These are phyloP conservation scores for Coenonympha arcania DNA, from an alignment of 2,888 invertebrate genomes.

Conservation along the genomic window DNA sequence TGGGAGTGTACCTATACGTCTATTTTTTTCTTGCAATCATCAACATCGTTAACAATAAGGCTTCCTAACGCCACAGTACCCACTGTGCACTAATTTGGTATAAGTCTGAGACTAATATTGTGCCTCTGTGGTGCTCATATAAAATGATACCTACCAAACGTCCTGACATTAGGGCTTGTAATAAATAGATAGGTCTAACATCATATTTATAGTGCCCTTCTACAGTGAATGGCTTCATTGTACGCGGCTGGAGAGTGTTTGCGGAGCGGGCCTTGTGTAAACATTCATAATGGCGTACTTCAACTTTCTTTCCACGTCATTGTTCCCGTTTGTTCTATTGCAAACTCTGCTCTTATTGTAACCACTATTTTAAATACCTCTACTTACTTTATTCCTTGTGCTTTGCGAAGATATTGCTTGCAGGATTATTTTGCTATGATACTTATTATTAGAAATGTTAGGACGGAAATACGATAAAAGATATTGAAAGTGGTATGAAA, in stretches of 20 bases:
- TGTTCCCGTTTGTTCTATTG: constrained; percentile 30
- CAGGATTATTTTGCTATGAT: background rate
- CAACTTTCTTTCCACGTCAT: constrained; percentile 42
- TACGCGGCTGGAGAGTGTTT: constrained; percentile 29
- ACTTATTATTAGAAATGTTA: background rate
- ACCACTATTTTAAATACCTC: constrained; percentile 11
- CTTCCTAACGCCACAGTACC: too few relatives aligned
- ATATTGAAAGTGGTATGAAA: too few relatives aligned
- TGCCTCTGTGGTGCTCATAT: background rate
- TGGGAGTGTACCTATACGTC: too few relatives aligned
- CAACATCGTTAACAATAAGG: too few relatives aligned
- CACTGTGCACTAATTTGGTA: too few relatives aligned
- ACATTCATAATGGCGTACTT: constrained; percentile 41
- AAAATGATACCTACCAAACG: background rate
- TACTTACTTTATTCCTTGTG: constrained; percentile 3
- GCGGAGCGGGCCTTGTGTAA: constrained; percentile 31
- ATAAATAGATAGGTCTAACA: constrained; percentile 23
- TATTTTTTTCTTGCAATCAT: too few relatives aligned
- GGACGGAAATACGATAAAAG: background rate
- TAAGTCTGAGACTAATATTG: too few relatives aligned
- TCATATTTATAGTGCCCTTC: constrained; percentile 20
- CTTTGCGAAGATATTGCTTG: background rate
- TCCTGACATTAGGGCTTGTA: constrained; percentile 14
- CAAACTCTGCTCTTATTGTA: constrained; percentile 17
- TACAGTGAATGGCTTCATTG: constrained; percentile 23